phyloP scores from a whole-genome alignment of 2,113 vertebrate species.

The human region GRCh38 chr7:49276001-49276500 shows the following conservation, averaged over 20 bases:
- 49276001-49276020: neutral
- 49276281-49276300: neutral
- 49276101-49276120: rapidly evolving
- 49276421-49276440: no score
- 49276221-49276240: rapidly evolving
- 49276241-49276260: rapidly evolving
- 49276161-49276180: neutral
- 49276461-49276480: no score
- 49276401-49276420: no score
- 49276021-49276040: neutral
- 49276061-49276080: neutral
- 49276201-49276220: neutral
- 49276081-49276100: rapidly evolving
- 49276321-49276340: no score
- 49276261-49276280: neutral
- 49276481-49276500: no score
- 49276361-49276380: no score
- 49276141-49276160: neutral
- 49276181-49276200: neutral
- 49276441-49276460: no score
- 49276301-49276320: neutral
- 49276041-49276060: neutral
- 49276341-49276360: no score
- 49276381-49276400: no score
- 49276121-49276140: neutral